Evolutionary conservation across 2,797 vertebrate genomes (phyloP), one percentile per base, ranked within the genome.

Genomic region (Enteromius afrohamiltoni): DNA sequence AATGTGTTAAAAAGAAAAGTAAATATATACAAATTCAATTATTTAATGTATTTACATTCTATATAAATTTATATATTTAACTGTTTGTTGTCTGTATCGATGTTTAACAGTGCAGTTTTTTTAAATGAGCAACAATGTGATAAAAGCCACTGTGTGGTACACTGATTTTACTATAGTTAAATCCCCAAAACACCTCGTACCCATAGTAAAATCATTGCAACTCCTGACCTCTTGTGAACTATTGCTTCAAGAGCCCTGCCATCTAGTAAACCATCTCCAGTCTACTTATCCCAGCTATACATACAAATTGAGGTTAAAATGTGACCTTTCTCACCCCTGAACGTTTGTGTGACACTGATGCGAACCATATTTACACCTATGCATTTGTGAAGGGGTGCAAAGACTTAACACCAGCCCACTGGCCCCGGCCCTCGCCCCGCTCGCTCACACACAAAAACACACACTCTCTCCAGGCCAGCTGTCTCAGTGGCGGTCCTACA

Each of bases 331-430:
- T n/a, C 23, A 34, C 16, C 29, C 29, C 68, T 14, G 14, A 78
- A 58, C 47, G 3, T 49, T 17, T 70, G 79, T 67, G 69, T 70
- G 68, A 82, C 80, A 81, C 53, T 82, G 79, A 84, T 58, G 45
- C 34, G 51, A 77, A 83, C 82, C 79, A 83, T 65, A 85, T 83
- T 88, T 78, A 85, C 87, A 88, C 84, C 84, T 85, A 80, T 64
- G 53, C 86, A 86, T 87, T 65, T 87, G 86, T 60, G 81, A 55
- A 85, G 51, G 85, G 82, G 82, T 87, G 86, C 62, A 84, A 86
- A 86, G 82, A 86, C 74, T 85, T 86, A 82, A 88, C 86, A 86
- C 88, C 73, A 80, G 58, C 31, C 79, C 79, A 68, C 1, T 80
- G 58, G 82, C 77, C 87, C 78, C 69, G 16, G 83, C 40, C 37